phyloP scores from a whole-genome alignment of 2,113 vertebrate species.

The Sinocyclocheilus grahami region DNA sequence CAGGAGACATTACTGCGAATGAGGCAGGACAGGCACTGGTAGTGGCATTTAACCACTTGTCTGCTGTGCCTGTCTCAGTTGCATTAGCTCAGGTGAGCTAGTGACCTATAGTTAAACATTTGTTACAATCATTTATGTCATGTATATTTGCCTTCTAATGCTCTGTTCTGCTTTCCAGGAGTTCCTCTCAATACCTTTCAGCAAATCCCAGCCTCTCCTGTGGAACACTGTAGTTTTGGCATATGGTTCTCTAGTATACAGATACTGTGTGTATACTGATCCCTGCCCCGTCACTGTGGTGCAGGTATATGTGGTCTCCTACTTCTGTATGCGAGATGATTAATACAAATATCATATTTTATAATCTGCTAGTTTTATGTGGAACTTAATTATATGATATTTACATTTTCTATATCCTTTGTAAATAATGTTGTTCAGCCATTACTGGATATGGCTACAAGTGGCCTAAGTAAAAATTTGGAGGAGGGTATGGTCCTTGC shows the following conservation, averaged over 20 bases:
- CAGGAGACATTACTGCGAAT: conserved; percentile 61
- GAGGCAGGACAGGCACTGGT: conserved; percentile 73
- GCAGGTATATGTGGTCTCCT: conserved; percentile 73
- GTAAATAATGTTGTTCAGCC: conserved; percentile 70
- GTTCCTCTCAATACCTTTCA: conserved; percentile 73
- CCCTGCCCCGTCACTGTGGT: conserved; percentile 72
- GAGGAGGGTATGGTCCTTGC: conserved; percentile 76
- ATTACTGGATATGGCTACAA: conserved; percentile 77
- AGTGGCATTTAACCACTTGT: conserved; percentile 71
- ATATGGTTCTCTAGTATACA: conserved; percentile 81
- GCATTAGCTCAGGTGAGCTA: conserved; percentile 71
- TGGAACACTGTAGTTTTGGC: conserved; percentile 64
- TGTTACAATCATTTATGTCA: not conserved
- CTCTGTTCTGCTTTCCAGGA: conserved; percentile 65
- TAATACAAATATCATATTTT: not conserved
- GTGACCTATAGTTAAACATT: not conserved
- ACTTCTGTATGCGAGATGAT: not conserved
- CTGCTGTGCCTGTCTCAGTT: conserved; percentile 67
- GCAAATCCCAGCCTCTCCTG: conserved; percentile 65
- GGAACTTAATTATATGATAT: not conserved
- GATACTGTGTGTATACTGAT: conserved; percentile 70
- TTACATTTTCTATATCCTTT: conserved; percentile 2
- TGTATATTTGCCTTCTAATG: not conserved
- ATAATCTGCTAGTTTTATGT: not conserved
- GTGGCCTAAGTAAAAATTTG: conserved; percentile 68